Percentiles rank a stretch among this genome's conserved stretches.
Evolutionary conservation across 2,797 vertebrate species (phyloP).

Genomic region (Hirundo rustica): DNA sequence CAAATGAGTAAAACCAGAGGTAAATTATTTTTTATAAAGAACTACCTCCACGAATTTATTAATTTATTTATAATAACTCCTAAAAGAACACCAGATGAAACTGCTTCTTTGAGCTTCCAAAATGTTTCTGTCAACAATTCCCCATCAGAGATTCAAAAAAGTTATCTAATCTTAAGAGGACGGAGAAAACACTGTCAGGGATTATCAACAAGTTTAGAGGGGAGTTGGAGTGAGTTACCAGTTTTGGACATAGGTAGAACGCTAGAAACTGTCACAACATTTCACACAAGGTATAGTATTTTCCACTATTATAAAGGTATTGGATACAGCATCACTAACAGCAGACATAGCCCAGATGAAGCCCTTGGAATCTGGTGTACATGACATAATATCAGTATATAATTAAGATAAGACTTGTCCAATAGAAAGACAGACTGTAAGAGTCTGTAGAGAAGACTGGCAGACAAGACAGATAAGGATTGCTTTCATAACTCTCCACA

Average conservation of each 20-base stretch:
- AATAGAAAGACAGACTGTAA: neutral
- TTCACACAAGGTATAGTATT: neutral
- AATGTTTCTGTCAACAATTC: neutral
- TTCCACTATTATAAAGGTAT: neutral
- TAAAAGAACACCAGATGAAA: neutral
- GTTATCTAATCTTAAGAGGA: neutral
- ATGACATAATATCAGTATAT: neutral
- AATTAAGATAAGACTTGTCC: neutral
- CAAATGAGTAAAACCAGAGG: neutral
- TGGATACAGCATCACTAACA: neutral
- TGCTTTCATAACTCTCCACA: neutral
- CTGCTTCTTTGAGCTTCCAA: neutral
- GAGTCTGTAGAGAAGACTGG: neutral
- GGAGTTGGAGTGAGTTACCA: neutral
- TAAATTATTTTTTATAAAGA: neutral
- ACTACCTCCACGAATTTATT: neutral
- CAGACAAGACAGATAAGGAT: neutral
- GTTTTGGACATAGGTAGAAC: neutral
- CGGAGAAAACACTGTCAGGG: neutral
- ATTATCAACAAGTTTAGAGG: neutral
- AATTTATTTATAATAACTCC: neutral
- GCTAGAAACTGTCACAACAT: accelerated
- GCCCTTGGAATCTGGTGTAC: neutral
- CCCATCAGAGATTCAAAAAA: neutral
- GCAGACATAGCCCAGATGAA: neutral